These are phyloP conservation scores for Acridotheres tristis DNA, from an alignment of 2,797 vertebrate genomes.

Conservation along the genomic window DNA sequence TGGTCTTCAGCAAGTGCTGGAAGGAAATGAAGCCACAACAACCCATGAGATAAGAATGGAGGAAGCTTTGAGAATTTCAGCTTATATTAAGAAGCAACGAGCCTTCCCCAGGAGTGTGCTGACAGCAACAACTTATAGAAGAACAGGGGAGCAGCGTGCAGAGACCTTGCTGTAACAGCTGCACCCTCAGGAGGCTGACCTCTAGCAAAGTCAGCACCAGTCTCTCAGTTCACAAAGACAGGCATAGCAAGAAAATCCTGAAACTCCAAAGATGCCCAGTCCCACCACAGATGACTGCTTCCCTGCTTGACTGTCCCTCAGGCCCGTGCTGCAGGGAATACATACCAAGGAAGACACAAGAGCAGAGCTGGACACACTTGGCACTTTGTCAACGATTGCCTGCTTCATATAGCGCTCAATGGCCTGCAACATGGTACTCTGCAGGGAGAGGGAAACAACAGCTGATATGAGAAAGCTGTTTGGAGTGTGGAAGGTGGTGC, in stretches of 20 bases:
- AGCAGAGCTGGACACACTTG: conserved; percentile 83
- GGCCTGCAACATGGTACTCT: conserved; percentile 84
- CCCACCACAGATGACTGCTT: neutral
- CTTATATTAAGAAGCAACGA: neutral
- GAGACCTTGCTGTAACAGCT: neutral
- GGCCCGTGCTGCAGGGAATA: neutral
- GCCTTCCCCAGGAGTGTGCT: neutral
- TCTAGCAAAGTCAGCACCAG: neutral
- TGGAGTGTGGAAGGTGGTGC: neutral
- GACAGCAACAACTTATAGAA: neutral
- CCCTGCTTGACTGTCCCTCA: neutral
- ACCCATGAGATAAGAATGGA: neutral
- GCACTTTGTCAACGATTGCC: conserved; percentile 83
- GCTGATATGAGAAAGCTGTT: neutral
- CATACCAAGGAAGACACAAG: conserved; percentile 82
- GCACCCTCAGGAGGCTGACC: neutral
- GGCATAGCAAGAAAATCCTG: neutral
- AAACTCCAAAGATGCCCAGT: neutral
- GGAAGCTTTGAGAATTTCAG: neutral
- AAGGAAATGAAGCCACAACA: neutral
- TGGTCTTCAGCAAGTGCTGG: conserved; percentile 82
- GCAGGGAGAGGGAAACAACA: neutral
- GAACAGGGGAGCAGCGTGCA: neutral
- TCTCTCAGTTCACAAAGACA: neutral
- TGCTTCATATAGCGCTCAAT: conserved; percentile 86